Evolutionary conservation across 2,113 vertebrate genomes (phyloP).

Genomic region (Epinephelus cyanopodus): DNA sequence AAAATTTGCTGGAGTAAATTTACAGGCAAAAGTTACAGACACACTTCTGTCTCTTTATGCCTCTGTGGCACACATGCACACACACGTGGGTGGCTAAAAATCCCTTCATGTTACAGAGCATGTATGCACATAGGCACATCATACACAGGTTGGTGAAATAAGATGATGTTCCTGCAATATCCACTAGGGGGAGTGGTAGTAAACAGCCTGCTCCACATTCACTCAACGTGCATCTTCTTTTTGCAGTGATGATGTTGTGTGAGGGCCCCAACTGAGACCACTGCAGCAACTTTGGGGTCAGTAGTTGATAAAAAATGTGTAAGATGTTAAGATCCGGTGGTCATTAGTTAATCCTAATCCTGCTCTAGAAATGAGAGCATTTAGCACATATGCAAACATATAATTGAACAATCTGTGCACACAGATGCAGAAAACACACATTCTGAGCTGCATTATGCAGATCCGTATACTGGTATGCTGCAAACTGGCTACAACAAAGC

Average conservation of each 20-base stretch:
- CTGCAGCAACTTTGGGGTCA: constrained; percentile 32
- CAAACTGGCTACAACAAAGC: constrained; percentile 2
- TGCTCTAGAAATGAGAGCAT: not conserved
- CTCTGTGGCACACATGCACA: not conserved
- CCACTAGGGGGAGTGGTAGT: constrained; percentile 81
- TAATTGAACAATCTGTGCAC: not conserved
- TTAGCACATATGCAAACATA: not conserved
- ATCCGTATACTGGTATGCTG: not conserved
- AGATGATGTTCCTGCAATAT: constrained; percentile 46
- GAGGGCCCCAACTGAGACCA: constrained; percentile 19
- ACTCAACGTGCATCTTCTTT: constrained; percentile 28
- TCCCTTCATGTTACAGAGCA: not conserved
- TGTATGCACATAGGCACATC: not conserved
- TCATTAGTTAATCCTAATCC: constrained; percentile 26
- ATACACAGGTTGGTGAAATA: not conserved
- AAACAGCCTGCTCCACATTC: constrained; percentile 31
- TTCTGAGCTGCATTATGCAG: not conserved
- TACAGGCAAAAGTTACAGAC: not conserved
- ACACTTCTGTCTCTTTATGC: not conserved
- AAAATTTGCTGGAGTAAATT: not conserved
- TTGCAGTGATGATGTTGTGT: not conserved
- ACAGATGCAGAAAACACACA: constrained; percentile 11
- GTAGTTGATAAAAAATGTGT: constrained; percentile 11
- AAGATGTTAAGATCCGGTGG: constrained; percentile 18
- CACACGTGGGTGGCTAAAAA: not conserved